Base-by-base conservation (phyloP, 1,140 invertebrate genomes). In the Nasonia longicornis region DNA sequence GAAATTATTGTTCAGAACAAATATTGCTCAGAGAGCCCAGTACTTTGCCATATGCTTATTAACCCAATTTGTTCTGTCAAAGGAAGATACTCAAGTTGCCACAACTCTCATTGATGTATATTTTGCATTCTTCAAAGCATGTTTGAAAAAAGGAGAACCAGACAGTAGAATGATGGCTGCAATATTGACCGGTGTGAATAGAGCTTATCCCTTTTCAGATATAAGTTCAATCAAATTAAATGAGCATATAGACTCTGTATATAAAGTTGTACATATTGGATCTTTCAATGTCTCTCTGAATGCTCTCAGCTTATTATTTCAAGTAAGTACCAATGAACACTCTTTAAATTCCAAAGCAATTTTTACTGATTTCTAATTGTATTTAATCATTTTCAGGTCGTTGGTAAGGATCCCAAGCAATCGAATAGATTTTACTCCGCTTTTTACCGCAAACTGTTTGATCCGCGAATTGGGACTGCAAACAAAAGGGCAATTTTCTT, bases 31-130 rank as follows among this genome's bases (percentile, higher is more conserved):
- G 7, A 94, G 95, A 80, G 95, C 98, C 0, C 97, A 98, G 88
- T 99, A 98, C 89, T 99, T 99, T 89, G 95, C 95, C 0, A 93
- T 99, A 22, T 99, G 98, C 88, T 97, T 98, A 87, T 90, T 99
- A 22, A 95, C 95, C 64, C 96, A 97, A 88, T 94, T 96, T 84
- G 92, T 95, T 84, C 90, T 97, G 66, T 90, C 92, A 14, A 93
- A 93, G 45, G 94, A 95, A 12, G 95, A 97, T 73, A 91, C 92
- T 3, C 92, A 95, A 74, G 91, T 98, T 22, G 97, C 98, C 0
- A 93, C 93, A 81, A 95, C 93, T 84, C 90, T 99, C 20, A 95
- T 99, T 14, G 92, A 95, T 77, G 94, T 99, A n/a, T 99, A 99
- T 89, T 98, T 99, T 87, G 94, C 96, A 0, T 97, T 99, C 86